Conservation (phyloP, 2,888 invertebrate genomes). For the Subacronicta megacephala region DNA sequence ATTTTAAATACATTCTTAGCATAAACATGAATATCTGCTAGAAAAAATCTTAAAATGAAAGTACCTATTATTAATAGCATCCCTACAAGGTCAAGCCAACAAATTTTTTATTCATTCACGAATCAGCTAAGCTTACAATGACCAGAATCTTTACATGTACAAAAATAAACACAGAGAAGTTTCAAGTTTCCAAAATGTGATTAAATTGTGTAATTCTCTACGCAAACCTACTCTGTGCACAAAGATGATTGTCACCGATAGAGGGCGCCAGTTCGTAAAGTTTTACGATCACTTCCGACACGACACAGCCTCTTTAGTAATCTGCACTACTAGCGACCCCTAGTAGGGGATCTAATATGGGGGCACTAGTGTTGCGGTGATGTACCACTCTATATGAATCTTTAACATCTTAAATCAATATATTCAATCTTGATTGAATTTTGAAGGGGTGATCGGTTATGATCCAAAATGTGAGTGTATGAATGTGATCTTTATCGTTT, state of each 20-base stretch:
- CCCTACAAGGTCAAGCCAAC: no score
- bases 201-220: slow-evolving; percentile 7
- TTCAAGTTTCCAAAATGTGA: no score
- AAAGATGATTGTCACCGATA: slow-evolving; percentile 86
- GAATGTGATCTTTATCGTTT: slow-evolving; percentile 34
- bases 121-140: no score
- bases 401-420: slow-evolving; percentile 38
- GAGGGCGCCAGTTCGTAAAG: slow-evolving; percentile 87
- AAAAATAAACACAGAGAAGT: no score
- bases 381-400: slow-evolving; percentile 48
- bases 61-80: no score
- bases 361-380: slow-evolving; percentile 47
- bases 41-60: no score
- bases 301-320: slow-evolving; percentile 63
- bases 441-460: slow-evolving; percentile 26
- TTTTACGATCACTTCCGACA: slow-evolving; percentile 86
- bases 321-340: slow-evolving; percentile 41
- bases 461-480: slow-evolving; percentile 28
- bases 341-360: slow-evolving; percentile 51
- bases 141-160: no score
- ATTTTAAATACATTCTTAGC: no score
- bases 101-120: no score
- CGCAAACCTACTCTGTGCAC: slow-evolving; percentile 59
- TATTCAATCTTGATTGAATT: slow-evolving; percentile 49
- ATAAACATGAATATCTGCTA: no score